Conservation (phyloP, 1,140 invertebrate genomes). For the Papilio helenus region DNA sequence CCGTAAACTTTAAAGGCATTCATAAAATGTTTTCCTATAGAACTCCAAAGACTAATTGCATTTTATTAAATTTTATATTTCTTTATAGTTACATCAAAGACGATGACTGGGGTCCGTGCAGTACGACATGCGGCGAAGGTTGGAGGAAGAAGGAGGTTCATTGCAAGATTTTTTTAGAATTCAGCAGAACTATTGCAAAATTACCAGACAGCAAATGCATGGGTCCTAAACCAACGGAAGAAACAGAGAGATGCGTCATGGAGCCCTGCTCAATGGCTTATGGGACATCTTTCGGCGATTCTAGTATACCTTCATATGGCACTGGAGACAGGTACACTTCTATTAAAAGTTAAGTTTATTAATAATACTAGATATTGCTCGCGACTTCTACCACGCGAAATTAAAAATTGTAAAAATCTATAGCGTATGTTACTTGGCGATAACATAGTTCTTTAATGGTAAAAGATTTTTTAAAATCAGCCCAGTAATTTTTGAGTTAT, state of each 20-base stretch:
- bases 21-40: conserved; percentile 31
- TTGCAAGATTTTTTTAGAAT: conserved; percentile 97
- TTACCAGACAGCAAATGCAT: conserved; percentile 94
- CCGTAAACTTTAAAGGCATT: conserved; percentile 31
- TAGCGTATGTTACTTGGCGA: no score
- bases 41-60: not conserved
- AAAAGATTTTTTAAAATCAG: no score
- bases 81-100: conserved; percentile 84
- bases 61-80: conserved; percentile 27
- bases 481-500: no score
- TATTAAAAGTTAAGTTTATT: not conserved
- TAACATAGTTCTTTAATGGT: no score
- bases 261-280: conserved; percentile 88
- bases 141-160: conserved; percentile 90
- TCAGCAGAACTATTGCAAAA: conserved; percentile 92
- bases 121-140: conserved; percentile 94
- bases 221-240: conserved; percentile 91
- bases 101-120: conserved; percentile 93
- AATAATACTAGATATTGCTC: no score
- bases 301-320: conserved; percentile 81
- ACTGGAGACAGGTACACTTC: conserved; percentile 65
- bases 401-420: no score
- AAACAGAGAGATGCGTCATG: conserved; percentile 90
- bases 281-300: conserved; percentile 85
- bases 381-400: no score